Conservation (phyloP, 2,888 invertebrate genomes). For the Onthophagus sagittarius region DNA sequence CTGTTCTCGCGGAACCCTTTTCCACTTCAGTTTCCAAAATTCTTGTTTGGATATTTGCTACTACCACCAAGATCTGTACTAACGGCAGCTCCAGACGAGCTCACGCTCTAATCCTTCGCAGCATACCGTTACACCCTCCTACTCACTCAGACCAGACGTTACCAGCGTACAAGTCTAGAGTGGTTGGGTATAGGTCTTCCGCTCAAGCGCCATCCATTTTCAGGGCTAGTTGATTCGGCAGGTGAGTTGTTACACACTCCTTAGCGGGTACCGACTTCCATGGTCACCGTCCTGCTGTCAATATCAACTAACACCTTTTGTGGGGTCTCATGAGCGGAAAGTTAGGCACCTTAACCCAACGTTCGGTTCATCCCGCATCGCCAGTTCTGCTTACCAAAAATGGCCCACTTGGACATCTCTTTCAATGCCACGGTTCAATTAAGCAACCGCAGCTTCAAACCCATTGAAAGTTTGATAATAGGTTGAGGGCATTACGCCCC, state of each 20-base stretch:
- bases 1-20: conserved; percentile 63
- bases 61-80: conserved; percentile 61
- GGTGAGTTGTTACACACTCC: conserved; percentile 55
- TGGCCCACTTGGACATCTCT: conserved; percentile 66
- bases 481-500: conserved; percentile 67
- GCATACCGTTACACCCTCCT: conserved; percentile 56
- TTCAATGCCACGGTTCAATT: conserved; percentile 41
- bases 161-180: conserved; percentile 45
- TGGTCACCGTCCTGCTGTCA: conserved; percentile 68
- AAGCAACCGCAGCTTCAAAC: conserved; percentile 63
- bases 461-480: conserved; percentile 77
- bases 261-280: conserved; percentile 70
- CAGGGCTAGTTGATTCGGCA: conserved; percentile 60
- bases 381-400: conserved; percentile 77
- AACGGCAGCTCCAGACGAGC: conserved; percentile 54
- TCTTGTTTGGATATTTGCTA: conserved; percentile 67
- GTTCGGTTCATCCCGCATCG: conserved; percentile 75
- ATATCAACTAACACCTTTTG: conserved; percentile 56
- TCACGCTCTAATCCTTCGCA: conserved; percentile 58
- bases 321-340: conserved; percentile 59
- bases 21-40: conserved; percentile 58
- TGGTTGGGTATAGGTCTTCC: conserved; percentile 52
- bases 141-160: conserved; percentile 59
- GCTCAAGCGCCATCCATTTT: conserved; percentile 63
- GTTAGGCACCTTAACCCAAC: conserved; percentile 65